A percentile compares a stretch with the other conserved stretches of the same genome.
Conservation (phyloP, 30 jellyfish, hydroid and myxozoan species). For the Pseudorhiza aurosa region DNA sequence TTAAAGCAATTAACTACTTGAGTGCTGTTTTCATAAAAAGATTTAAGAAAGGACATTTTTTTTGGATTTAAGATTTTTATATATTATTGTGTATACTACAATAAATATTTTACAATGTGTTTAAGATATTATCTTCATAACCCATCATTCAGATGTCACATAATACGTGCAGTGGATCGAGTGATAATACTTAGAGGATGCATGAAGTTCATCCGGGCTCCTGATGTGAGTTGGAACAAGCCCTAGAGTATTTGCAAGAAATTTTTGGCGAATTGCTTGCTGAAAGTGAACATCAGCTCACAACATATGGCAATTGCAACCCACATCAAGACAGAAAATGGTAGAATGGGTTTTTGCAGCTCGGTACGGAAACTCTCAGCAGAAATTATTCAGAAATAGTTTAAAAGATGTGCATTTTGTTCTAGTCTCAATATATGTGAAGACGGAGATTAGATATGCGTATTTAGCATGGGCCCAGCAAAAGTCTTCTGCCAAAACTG, state of each 20-base stretch:
- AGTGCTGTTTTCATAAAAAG: too few species aligned
- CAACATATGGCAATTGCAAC: slow-evolving; percentile 5
- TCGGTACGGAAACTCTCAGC: slow-evolving; percentile 15
- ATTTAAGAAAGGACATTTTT: too few species aligned
- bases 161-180: slow-evolving; percentile 8
- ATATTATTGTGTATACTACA: too few species aligned
- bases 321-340: slow-evolving; percentile 7
- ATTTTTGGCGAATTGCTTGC: slow-evolving; percentile 35
- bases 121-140: too few species aligned
- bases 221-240: slow-evolving; percentile 52
- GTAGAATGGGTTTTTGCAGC: slow-evolving; percentile 1
- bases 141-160: slow-evolving; percentile 31
- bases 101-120: too few species aligned
- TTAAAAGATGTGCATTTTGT: not conserved
- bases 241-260: not conserved
- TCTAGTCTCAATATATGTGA: not conserved
- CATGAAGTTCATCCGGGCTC: slow-evolving; percentile 46
- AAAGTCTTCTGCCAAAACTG: not conserved
- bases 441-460: not conserved
- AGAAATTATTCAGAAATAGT: too few species aligned
- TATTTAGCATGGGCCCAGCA: not conserved
- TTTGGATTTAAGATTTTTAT: too few species aligned
- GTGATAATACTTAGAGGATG: slow-evolving; percentile 29
- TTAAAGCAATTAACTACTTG: too few species aligned
- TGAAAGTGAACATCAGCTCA: slow-evolving; percentile 13